Conservation (phyloP, 2,797 vertebrate species). For the Gila robusta region DNA sequence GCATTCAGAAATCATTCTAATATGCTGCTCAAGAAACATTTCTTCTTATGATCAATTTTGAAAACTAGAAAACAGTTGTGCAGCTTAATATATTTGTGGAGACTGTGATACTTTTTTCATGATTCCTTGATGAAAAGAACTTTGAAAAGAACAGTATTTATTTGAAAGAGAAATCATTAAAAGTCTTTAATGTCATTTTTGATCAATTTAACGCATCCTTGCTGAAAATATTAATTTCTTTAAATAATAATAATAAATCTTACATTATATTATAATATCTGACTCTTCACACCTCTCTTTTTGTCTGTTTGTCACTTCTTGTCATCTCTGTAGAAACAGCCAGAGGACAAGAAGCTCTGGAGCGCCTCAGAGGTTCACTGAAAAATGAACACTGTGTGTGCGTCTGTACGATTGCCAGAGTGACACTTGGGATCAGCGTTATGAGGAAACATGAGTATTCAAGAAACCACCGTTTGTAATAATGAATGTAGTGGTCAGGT, state of each 20-base stretch:
- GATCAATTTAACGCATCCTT: neutral
- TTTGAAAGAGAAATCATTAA: neutral
- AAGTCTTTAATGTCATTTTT: neutral
- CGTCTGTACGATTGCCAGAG: neutral
- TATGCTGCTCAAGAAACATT: neutral
- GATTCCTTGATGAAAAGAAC: neutral
- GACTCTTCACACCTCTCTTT: neutral
- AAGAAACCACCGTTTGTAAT: neutral
- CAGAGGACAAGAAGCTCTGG: constrained; percentile 27
- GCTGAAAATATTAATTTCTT: neutral
- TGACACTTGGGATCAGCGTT: neutral
- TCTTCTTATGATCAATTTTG: neutral
- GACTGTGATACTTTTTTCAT: neutral
- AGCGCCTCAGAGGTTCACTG: neutral
- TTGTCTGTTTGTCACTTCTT: constrained; percentile 19
- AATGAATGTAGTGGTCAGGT: neutral
- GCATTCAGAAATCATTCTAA: neutral
- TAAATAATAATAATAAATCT: neutral
- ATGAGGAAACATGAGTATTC: neutral
- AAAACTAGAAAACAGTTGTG: neutral
- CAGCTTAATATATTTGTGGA: neutral
- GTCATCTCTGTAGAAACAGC: constrained; percentile 17
- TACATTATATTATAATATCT: neutral
- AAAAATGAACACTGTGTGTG: neutral
- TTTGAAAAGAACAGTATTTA: neutral